Conservation (phyloP, 2,888 invertebrate genomes). For the Spicauda simplicius region DNA sequence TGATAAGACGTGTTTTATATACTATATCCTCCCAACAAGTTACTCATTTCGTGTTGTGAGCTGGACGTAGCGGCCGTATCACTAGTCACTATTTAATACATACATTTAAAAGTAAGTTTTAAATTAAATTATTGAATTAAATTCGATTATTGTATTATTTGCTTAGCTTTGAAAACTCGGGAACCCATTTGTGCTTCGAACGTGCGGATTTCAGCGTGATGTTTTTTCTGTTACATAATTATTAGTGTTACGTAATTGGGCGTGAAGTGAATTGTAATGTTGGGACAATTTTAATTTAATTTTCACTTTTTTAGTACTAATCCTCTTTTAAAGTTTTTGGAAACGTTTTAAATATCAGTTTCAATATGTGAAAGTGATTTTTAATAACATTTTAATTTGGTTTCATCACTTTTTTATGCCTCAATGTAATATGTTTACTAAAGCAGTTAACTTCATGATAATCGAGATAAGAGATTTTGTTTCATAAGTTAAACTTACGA, state of each 20-base stretch:
- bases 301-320: conserved; percentile 1
- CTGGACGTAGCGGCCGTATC: conserved; percentile 70
- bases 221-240: conserved; percentile 25
- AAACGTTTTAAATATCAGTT: too few species aligned
- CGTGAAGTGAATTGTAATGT: conserved; percentile 20
- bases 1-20: conserved; percentile 84
- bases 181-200: conserved; percentile 9
- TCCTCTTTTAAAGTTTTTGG: too few species aligned
- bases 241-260: conserved; percentile 79
- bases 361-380: too few species aligned
- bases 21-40: conserved; percentile 76
- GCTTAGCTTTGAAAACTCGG: conserved; percentile 8
- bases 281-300: not conserved
- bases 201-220: conserved; percentile 1
- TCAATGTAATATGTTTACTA: too few species aligned
- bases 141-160: not conserved
- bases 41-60: conserved; percentile 75
- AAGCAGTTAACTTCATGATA: too few species aligned
- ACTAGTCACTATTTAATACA: conserved; percentile 66
- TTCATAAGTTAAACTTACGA: too few species aligned
- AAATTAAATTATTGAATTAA: conserved; percentile 24
- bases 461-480: too few species aligned
- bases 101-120: conserved; percentile 68
- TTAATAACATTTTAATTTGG: too few species aligned
- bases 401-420: too few species aligned